Conservation (phyloP, 2,888 invertebrate genomes). For the Tachina grossa region DNA sequence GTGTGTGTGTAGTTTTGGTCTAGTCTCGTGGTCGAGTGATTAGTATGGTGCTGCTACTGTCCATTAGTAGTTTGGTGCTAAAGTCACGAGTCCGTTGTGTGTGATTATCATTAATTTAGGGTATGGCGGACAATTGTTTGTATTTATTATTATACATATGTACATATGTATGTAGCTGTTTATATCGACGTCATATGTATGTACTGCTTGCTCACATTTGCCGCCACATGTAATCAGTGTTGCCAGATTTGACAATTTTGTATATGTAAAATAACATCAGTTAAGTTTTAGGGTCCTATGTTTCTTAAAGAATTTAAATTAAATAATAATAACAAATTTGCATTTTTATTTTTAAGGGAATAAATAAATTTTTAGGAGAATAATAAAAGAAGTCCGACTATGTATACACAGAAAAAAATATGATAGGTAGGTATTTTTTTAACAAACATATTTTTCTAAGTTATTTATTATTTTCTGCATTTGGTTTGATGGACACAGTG, state of each 20-base stretch:
- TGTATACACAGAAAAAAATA: too few species aligned
- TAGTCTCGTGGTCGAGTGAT: slow-evolving; percentile 71
- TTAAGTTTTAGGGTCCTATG: too few species aligned
- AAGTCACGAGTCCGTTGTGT: slow-evolving; percentile 70
- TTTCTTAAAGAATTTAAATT: too few species aligned
- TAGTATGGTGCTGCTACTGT: slow-evolving; percentile 62
- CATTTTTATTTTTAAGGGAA: too few species aligned
- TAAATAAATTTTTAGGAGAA: too few species aligned
- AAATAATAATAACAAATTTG: too few species aligned
- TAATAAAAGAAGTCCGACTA: too few species aligned
- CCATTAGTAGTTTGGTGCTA: slow-evolving; percentile 55
- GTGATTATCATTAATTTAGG: slow-evolving; percentile 67
- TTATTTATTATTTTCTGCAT: too few species aligned
- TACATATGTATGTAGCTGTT: neutral
- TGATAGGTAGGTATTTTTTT: too few species aligned
- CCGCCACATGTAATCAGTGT: neutral
- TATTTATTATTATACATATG: slow-evolving; percentile 25
- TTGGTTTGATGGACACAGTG: too few species aligned
- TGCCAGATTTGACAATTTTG: neutral
- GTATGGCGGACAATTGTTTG: slow-evolving; percentile 52
- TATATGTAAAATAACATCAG: too few species aligned
- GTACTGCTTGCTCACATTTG: slow-evolving; percentile 9
- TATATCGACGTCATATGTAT: slow-evolving; percentile 2
- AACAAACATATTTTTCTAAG: too few species aligned
- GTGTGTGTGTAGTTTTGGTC: slow-evolving; percentile 26